Evolutionary conservation across 2,888 invertebrate genomes (phyloP), one percentile per base, ranked within the genome.

Genomic region (Zaprionus bogoriensis): DNA sequence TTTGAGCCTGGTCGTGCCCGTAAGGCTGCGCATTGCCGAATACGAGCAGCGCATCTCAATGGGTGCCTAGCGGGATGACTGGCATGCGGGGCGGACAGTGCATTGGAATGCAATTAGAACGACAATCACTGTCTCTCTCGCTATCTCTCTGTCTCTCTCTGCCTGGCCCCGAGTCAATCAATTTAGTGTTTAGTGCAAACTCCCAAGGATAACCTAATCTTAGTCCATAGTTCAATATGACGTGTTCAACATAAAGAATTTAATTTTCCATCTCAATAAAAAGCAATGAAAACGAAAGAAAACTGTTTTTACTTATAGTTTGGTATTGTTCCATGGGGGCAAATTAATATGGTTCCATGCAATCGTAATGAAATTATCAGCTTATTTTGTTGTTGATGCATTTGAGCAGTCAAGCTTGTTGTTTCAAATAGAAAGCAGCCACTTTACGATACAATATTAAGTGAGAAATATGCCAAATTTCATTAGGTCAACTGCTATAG

Each of bases 1-100:
- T 63, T 70, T 89, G 42, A 88, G 87, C 45, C 67, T 89, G 30
- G 89, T 89, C 6, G 78, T 89, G 41, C 89, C 90, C 3, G 90
- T 89, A 10, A 77, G 85, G 52, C 60, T 89, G 47, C 87, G 89
- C 67, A 79, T 89, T 47, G 89, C 90, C 19, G 89, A 89, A 54
- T 88, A 87, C 70, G 89, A 89, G 65, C 77, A 85, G 10, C 85
- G 83, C 48, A 88, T 88, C 64, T 78, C 77, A 12, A 77, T 79
- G 79, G 72, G 64, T 51, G 32, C 32, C 32, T 36, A 36, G 32
- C 17, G 14, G n/a, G n/a, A n/a, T 36, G 32, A 3, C 7, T 36
- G 32, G n/a, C n/a, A n/a, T n/a, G n/a, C n/a, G n/a, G n/a, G n/a
- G n/a, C n/a, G n/a, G n/a, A n/a, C n/a, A 17, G 17, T 36, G 67